phyloP scores from a whole-genome alignment of 2,797 vertebrate species.

The Taenioides sp. region DNA sequence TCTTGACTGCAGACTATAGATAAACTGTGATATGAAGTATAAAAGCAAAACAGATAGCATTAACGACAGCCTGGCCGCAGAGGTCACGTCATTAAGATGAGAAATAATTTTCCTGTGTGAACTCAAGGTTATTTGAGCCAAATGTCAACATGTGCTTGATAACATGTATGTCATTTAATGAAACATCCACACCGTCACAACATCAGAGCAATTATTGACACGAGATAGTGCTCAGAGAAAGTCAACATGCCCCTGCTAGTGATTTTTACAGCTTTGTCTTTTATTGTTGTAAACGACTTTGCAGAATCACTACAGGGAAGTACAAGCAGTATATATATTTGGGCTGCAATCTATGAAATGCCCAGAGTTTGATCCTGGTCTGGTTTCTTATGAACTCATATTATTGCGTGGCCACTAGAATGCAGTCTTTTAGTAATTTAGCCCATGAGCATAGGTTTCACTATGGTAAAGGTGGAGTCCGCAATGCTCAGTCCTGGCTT shows the following conservation, averaged over 20 bases:
- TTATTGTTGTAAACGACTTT: slow-evolving; percentile 14
- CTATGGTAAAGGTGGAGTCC: background rate
- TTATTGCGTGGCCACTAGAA: background rate
- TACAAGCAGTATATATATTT: background rate
- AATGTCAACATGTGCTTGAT: slow-evolving; percentile 59
- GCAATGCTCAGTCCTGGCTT: background rate
- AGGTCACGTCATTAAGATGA: slow-evolving; percentile 31
- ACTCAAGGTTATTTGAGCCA: slow-evolving; percentile 51
- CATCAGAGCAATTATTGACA: slow-evolving; percentile 57
- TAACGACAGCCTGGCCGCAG: background rate
- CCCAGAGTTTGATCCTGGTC: background rate
- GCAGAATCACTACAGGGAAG: background rate
- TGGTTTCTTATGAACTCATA: background rate
- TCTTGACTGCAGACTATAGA: background rate
- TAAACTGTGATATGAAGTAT: background rate
- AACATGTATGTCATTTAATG: slow-evolving; percentile 39
- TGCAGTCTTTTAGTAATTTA: background rate
- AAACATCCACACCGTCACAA: slow-evolving; percentile 42
- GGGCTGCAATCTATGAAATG: background rate
- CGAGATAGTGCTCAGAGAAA: slow-evolving; percentile 28
- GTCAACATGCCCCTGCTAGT: slow-evolving; percentile 36
- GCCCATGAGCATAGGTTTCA: background rate
- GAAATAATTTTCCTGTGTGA: slow-evolving; percentile 64
- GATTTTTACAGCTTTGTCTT: slow-evolving; percentile 25
- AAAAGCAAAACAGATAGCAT: slow-evolving; percentile 13